Base-by-base conservation (phyloP, 2,113 vertebrate genomes). In the Sprattus sprattus region DNA sequence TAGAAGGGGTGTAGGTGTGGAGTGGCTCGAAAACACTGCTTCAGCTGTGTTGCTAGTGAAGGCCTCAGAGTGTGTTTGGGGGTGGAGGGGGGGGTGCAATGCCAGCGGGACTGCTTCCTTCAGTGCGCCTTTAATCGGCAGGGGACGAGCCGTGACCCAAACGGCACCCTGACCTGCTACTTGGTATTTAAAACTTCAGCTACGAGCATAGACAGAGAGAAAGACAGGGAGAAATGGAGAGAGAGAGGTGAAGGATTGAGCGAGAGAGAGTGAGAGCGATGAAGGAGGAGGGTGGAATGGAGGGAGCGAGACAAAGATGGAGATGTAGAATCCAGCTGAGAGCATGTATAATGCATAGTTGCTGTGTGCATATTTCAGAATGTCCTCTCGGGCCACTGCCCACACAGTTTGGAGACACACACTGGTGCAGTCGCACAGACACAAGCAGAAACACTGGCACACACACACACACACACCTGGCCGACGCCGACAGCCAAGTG, bases 281-380 rank as follows among this genome's bases (percentile, higher is more conserved):
- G n/a, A 64, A 52, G 82, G 57, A 82, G 83, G 84, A 86, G 60
- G 84, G 45, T 81, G 16, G 45, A 25, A 64, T 47, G 44, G 50
- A 54, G 86, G 86, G 89, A 80, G 85, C 7, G 82, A 75, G 86
- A 84, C 87, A 91, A 89, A 93, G 92, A 88, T 90, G 89, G 91
- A 89, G 90, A 93, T 92, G 90, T 90, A 88, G 89, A 89, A 90
- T 92, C 92, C 92, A 92, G 91, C 94, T 94, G 91, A 89, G 91
- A 71, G 25, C 87, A 95, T 95, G 93, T 92, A 91, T 94, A 93
- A 94, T 94, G 91, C 92, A 94, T 93, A 85, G 87, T 78, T 88
- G 90, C 89, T 89, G 90, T 93, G 89, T 94, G 90, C 90, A 93
- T 93, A 92, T 94, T 94, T 94, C 90, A 94, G 92, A 87, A 90